A percentile compares a stretch with the other conserved stretches of the same genome.
Evolutionary conservation across 37 sponge, comb jelly and placozoan genomes (phyloP).

Genomic region (Trichoplax adhaerens): DNA sequence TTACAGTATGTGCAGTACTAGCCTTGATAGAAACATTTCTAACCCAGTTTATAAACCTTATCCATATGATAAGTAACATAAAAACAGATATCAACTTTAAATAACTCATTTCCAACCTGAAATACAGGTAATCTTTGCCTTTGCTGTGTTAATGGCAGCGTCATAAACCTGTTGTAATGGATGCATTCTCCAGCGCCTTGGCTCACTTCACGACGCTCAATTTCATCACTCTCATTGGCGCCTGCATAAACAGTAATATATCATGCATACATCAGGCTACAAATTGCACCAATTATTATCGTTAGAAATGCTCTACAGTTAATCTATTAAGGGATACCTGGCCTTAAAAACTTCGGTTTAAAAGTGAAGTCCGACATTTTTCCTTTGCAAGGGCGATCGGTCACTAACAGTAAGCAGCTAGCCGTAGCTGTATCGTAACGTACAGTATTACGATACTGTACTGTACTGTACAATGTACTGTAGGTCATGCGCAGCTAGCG

Average conservation of each 20-base stretch:
- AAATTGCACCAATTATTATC: not conserved
- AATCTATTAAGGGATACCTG: slow-evolving; percentile 11
- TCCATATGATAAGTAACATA: no score
- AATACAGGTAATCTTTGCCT: slow-evolving; percentile 77
- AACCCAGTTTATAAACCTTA: no score
- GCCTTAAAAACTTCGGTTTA: slow-evolving; percentile 35
- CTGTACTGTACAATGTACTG: no score
- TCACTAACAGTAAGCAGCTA: no score
- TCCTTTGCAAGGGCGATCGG: no score
- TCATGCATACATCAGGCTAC: not conserved
- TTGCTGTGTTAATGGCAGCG: slow-evolving; percentile 63
- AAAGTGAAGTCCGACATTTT: not conserved
- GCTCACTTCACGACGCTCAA: slow-evolving; percentile 30
- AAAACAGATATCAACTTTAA: not conserved
- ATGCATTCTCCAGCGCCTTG: slow-evolving; percentile 57
- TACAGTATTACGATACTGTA: no score
- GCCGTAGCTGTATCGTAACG: no score
- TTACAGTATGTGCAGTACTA: no score
- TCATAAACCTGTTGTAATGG: slow-evolving; percentile 51
- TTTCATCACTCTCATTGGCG: slow-evolving; percentile 16
- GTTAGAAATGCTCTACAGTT: not conserved
- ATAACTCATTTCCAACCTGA: slow-evolving; percentile 22
- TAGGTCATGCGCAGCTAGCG: no score
- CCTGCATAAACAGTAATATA: slow-evolving; percentile 5
- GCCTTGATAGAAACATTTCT: no score